Base-by-base conservation (phyloP, 1,140 invertebrate genomes). In the Cryptotermes secundus region DNA sequence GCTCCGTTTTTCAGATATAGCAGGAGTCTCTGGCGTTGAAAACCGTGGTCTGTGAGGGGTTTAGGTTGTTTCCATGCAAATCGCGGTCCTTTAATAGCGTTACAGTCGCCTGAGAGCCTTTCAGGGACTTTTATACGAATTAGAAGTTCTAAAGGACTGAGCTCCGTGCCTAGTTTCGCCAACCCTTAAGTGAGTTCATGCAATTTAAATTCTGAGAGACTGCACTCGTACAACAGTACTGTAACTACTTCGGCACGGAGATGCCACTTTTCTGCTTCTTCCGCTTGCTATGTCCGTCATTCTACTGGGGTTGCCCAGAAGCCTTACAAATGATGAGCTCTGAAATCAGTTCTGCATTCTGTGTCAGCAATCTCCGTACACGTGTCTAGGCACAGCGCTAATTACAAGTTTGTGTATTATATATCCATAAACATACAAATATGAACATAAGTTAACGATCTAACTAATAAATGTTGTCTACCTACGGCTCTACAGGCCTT, bases 1-100 rank as follows among this genome's bases (percentile, higher is more conserved):
- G 22, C 14, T 49, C 19, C 3, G 16, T 22, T 49, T 19, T 49
- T 49, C 45, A 22, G 45, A 19, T 49, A 49, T 19, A 49, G 45
- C 45, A 49, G 45, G 19, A 49, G n/a, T 16, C 59, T 72, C 34
- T 26, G 80, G 80, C 80, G 35, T 81, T 7, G 80, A 34, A 81
- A 81, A 81, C 35, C 80, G 80, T 81, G 35, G 80, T 35, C 35
- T 22, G 35, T 36, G n/a, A 31, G 34, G 80, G 42, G 7, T 45
- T 81, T 81, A 45, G 80, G 80, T 81, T 81, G 80, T 81, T 81
- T 81, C 80, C 80, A 81, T 81, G 80, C 34, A 81, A 81, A 81
- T 81, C 42, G 42, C 3, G 34, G 80, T 7, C 34, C 26, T 81
- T 35, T 81, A 81, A 38, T 81, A 16, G 80, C 12, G 80, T 81